Conservation (phyloP, 2,113 vertebrate genomes). For the Psittacus erithacus region DNA sequence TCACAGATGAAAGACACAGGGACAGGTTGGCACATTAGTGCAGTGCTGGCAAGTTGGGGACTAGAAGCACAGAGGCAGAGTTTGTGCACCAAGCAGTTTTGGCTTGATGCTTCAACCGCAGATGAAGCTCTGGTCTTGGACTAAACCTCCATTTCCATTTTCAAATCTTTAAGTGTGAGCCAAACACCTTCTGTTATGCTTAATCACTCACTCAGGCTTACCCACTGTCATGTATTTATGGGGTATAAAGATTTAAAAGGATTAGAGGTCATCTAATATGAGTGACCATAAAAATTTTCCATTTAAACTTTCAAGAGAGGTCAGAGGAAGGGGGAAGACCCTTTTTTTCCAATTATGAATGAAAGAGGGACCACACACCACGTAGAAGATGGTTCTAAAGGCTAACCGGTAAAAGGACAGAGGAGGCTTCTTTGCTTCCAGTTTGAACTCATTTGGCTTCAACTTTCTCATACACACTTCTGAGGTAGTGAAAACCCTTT, state of each 20-base stretch:
- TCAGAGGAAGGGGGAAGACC: neutral
- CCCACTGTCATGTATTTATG: neutral
- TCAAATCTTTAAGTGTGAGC: neutral
- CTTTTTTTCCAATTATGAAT: neutral
- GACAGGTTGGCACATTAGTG: neutral
- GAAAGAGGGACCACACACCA: neutral
- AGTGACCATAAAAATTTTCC: neutral
- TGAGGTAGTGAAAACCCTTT: slow-evolving; percentile 12
- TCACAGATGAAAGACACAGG: neutral
- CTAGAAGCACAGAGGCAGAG: neutral
- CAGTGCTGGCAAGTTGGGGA: accelerated
- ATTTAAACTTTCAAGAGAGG: neutral
- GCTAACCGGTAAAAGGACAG: neutral
- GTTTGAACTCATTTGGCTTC: slow-evolving; percentile 8
- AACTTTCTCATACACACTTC: slow-evolving; percentile 12
- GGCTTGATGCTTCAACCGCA: neutral
- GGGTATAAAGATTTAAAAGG: neutral
- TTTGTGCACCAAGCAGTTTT: neutral
- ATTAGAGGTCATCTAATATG: neutral
- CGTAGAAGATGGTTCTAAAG: neutral
- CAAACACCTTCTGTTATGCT: neutral
- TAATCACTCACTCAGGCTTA: neutral
- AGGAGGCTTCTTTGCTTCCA: neutral
- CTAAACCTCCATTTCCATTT: neutral
- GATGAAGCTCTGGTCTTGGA: neutral